Evolutionary conservation across 2,888 invertebrate genomes (phyloP).

Genomic region (Pogonocherus hispidulus): DNA sequence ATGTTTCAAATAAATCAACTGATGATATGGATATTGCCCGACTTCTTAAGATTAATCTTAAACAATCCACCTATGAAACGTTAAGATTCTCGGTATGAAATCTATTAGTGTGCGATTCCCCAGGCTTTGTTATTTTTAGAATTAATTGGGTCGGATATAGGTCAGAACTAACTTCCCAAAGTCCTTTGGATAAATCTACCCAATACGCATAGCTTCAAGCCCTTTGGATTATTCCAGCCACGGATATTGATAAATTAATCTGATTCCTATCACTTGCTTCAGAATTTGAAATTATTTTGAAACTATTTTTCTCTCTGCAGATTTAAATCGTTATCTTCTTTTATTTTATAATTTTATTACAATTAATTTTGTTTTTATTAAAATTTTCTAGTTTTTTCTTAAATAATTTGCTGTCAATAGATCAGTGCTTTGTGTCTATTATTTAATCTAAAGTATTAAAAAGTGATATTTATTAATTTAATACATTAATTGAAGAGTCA

Average conservation of each 20-base stretch:
- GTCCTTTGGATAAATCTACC: not conserved
- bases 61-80: not conserved
- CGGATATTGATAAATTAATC: slow-evolving; percentile 1
- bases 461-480: too few relatives aligned
- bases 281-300: too few relatives aligned
- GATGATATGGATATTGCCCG: not conserved
- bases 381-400: too few relatives aligned
- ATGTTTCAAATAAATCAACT: not conserved
- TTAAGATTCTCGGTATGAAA: not conserved
- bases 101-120: not conserved
- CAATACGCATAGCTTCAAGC: not conserved
- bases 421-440: too few relatives aligned
- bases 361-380: too few relatives aligned
- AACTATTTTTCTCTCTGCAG: too few relatives aligned
- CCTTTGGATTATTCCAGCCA: not conserved
- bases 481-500: too few relatives aligned
- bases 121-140: not conserved
- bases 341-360: too few relatives aligned
- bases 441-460: too few relatives aligned
- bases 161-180: not conserved
- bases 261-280: not conserved
- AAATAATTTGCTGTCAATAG: too few relatives aligned
- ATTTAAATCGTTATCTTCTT: too few relatives aligned
- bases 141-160: slow-evolving; percentile 3
- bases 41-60: not conserved